Conservation (phyloP, 2,888 invertebrate genomes). For the Limnephilus marmoratus region DNA sequence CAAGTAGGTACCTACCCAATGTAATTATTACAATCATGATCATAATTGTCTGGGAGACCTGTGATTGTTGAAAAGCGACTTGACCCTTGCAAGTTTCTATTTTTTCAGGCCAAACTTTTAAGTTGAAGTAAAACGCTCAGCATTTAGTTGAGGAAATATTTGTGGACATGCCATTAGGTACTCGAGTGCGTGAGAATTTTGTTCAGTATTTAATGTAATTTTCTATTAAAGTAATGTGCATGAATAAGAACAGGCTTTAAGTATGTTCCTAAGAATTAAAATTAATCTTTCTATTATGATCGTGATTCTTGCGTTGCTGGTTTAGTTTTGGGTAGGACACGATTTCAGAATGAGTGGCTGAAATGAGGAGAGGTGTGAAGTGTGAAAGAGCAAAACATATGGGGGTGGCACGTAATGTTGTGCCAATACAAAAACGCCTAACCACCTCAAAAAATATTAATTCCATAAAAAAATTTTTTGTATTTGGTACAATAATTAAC, state of each 20-base stretch:
- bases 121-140: neutral
- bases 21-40: slow-evolving; percentile 1
- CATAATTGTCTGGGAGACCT: slow-evolving; percentile 20
- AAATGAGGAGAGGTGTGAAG: too few relatives aligned
- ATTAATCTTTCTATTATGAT: neutral
- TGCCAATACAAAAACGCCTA: too few relatives aligned
- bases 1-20: neutral
- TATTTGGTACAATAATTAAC: too few relatives aligned
- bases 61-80: slow-evolving; percentile 16
- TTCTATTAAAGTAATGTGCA: neutral
- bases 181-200: neutral
- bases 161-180: neutral
- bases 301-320: neutral
- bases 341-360: too few relatives aligned
- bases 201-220: neutral
- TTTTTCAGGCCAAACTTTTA: neutral
- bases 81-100: slow-evolving; percentile 18
- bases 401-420: too few relatives aligned
- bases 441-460: too few relatives aligned
- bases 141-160: neutral
- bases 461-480: too few relatives aligned
- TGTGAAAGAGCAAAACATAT: too few relatives aligned
- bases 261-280: neutral
- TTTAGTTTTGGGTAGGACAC: too few relatives aligned
- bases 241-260: neutral